These are phyloP conservation scores for Copsychus sechellarum DNA, from an alignment of 2,113 vertebrate species.

Conservation along the genomic window DNA sequence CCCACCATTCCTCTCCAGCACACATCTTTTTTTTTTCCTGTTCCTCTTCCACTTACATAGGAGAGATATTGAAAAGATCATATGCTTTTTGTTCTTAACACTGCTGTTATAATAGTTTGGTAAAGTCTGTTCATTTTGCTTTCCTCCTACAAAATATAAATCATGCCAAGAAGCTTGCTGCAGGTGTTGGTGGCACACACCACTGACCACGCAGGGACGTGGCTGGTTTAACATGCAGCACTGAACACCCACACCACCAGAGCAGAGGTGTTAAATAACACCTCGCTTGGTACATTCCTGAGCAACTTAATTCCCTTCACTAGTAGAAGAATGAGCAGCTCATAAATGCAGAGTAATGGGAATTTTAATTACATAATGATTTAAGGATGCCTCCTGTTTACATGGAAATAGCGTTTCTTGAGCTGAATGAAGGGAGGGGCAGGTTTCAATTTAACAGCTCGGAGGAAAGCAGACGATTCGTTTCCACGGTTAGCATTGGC, in stretches of 20 bases:
- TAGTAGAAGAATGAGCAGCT: neutral
- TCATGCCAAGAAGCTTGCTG: neutral
- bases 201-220: neutral
- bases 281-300: neutral
- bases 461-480: neutral
- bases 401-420: neutral
- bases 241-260: neutral
- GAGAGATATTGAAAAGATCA: neutral
- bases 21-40: too few relatives aligned
- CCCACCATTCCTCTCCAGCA: neutral
- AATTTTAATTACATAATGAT: slow-evolving; percentile 27
- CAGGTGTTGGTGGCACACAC: neutral
- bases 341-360: slow-evolving; percentile 16
- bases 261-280: neutral
- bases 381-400: slow-evolving; percentile 15
- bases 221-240: neutral
- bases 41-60: neutral
- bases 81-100: neutral
- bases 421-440: neutral
- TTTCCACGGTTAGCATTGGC: neutral
- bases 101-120: neutral
- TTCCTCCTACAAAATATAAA: neutral
- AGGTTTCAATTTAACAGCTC: neutral
- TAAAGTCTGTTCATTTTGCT: neutral
- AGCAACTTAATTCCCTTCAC: neutral